Evolutionary conservation across 1,140 invertebrate species (phyloP).

Genomic region (Polypedilum pembai): DNA sequence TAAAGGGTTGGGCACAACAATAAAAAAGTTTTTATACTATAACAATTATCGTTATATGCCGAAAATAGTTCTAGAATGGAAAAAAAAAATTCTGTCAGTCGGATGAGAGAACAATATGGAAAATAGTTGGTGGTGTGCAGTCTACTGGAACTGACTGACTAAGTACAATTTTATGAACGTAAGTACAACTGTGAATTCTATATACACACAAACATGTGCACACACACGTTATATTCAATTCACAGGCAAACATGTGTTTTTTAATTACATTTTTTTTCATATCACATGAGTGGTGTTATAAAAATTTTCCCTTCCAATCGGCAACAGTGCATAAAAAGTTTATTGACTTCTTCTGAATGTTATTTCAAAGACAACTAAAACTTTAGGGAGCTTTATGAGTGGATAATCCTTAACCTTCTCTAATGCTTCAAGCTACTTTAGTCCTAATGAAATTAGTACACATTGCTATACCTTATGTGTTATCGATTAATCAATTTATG

Average conservation of each 20-base stretch:
- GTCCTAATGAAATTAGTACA: background rate
- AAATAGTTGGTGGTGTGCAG: slow-evolving; percentile 1
- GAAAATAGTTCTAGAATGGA: no score
- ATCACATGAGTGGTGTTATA: no score
- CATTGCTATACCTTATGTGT: background rate
- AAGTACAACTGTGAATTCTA: background rate
- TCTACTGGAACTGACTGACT: background rate
- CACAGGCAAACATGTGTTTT: background rate
- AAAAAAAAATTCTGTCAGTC: no score
- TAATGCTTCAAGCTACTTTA: background rate
- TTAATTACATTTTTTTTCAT: background rate
- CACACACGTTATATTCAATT: background rate
- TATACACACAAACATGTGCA: background rate
- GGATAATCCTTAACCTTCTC: background rate
- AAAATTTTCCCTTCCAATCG: background rate
- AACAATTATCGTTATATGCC: slow-evolving; percentile 1
- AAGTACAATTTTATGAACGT: background rate
- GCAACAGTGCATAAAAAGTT: slow-evolving; percentile 3
- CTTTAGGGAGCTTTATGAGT: background rate
- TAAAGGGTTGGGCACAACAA: background rate
- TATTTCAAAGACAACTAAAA: background rate
- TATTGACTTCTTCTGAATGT: background rate
- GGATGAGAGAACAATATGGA: no score
- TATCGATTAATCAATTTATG: slow-evolving; percentile 19
- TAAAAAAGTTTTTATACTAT: background rate